Base-by-base conservation (phyloP, 1,140 invertebrate species). In the Heliothis subflexa region DNA sequence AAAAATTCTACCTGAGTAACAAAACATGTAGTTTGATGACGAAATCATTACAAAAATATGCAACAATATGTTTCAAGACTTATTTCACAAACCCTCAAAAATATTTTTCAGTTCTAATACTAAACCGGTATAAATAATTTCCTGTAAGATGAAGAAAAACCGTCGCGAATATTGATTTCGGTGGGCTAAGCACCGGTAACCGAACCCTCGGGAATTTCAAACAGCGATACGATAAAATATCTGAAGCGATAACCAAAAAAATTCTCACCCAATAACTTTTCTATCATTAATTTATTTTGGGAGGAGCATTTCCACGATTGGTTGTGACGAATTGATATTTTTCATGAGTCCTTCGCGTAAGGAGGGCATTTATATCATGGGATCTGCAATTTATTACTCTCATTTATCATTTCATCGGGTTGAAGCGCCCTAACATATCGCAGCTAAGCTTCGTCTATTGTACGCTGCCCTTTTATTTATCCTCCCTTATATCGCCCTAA, bases 341-440 rank as follows among this genome's bases (percentile, higher is more conserved):
- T 92, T 91, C 88, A 91, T 90, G 89, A 89, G 84, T 82, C 83
- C 85, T 90, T 83, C 79, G 78, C 77, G 80, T 83, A 88, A 88
- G 83, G 85, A 82, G 79, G 85, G 82, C 83, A 90, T 93, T 91
- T 89, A 89, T 92, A 89, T 88, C 87, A 82, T 79, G 82, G 81
- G 64, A 81, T 66, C 91, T 91, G 90, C 88, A 91, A 92, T 91
- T 91, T 93, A 91, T 93, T 86, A 83, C 79, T 75, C 45, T 70
- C 88, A 90, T 92, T 93, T 89, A 89, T 92, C 89, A 91, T 88
- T 88, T 91, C 86, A 89, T 88, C 83, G 87, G 86, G 86, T 85
- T 85, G 54, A 72, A 80, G 79, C 57, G 72, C 64, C 59, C 49
- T 81, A 62, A 77, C 80, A 73, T 84, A 81, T 75, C 50, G 28